Percentiles rank a stretch among this genome's conserved stretches.
Evolutionary conservation across 2,888 invertebrate species (phyloP).

Genomic region (Merodon equestris): DNA sequence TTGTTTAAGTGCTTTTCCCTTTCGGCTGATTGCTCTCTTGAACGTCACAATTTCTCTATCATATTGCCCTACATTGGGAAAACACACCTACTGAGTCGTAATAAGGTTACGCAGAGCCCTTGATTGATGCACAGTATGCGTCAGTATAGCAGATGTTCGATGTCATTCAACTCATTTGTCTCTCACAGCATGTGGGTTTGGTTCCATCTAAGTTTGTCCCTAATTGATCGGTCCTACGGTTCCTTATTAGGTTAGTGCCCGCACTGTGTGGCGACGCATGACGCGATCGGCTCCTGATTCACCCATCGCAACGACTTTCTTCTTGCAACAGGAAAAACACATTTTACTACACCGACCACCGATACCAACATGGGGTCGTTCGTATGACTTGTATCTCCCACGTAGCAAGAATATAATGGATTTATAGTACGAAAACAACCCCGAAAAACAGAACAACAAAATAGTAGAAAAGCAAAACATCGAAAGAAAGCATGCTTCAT

Average conservation of each 20-base stretch:
- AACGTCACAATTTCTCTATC: too few relatives aligned
- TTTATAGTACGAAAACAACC: constrained; percentile 54
- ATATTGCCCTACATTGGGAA: too few relatives aligned
- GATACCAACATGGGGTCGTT: constrained; percentile 15
- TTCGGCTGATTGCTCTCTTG: too few relatives aligned
- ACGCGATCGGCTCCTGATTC: constrained; percentile 30
- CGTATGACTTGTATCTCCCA: neutral
- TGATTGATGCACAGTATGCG: too few relatives aligned
- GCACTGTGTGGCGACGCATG: constrained; percentile 44
- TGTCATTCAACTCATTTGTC: too few relatives aligned
- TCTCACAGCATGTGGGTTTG: too few relatives aligned
- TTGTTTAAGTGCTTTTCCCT: too few relatives aligned
- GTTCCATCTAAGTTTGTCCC: neutral
- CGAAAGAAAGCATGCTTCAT: constrained; percentile 24
- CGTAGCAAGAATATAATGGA: constrained; percentile 49
- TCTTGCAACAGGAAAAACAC: constrained; percentile 42
- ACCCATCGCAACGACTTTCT: constrained; percentile 60
- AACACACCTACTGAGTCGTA: too few relatives aligned
- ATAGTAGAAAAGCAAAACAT: too few relatives aligned
- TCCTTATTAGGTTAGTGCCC: constrained; percentile 14
- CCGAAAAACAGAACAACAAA: constrained; percentile 34
- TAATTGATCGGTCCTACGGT: neutral
- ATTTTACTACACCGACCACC: constrained; percentile 40
- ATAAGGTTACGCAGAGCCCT: too few relatives aligned
- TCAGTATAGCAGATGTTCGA: too few relatives aligned